Conservation (phyloP, 1,140 invertebrate species). For the Bombus balteatus region DNA sequence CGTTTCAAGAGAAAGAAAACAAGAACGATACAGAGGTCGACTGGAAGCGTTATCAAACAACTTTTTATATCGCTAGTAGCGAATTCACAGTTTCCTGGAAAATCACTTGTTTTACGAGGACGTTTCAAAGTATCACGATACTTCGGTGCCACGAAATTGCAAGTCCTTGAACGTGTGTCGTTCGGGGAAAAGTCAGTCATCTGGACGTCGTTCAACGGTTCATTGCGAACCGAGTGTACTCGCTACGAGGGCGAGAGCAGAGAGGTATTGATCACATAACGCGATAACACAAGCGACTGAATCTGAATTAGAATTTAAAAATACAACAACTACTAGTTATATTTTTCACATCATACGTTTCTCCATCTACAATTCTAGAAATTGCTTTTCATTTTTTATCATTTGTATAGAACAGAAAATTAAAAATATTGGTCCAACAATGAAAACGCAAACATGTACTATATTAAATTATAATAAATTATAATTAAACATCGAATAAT, state of each 20-base stretch:
- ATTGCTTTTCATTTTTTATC: no score
- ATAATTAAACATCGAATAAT: neutral
- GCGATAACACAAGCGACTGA: neutral
- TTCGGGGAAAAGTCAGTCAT: constrained; percentile 29
- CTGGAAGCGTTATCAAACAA: constrained; percentile 30
- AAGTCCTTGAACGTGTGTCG: neutral
- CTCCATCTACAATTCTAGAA: neutral
- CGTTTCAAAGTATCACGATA: constrained; percentile 15
- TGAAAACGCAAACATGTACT: neutral
- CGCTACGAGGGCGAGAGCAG: neutral
- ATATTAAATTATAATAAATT: neutral
- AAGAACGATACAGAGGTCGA: neutral
- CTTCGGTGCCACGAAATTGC: constrained; percentile 10
- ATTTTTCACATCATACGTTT: neutral
- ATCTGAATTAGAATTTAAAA: neutral
- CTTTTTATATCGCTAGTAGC: constrained; percentile 20
- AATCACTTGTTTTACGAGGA: constrained; percentile 38
- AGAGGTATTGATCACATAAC: neutral
- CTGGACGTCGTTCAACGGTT: constrained; percentile 15
- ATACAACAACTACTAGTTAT: neutral
- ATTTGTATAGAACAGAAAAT: neutral
- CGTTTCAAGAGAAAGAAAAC: neutral
- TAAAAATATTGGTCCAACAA: neutral
- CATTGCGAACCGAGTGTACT: neutral
- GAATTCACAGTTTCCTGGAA: constrained; percentile 5